A percentile compares a stretch with the other conserved stretches of the same genome.
Conservation (phyloP, 2,888 invertebrate species). For the Oxyteleia sp. region DNA sequence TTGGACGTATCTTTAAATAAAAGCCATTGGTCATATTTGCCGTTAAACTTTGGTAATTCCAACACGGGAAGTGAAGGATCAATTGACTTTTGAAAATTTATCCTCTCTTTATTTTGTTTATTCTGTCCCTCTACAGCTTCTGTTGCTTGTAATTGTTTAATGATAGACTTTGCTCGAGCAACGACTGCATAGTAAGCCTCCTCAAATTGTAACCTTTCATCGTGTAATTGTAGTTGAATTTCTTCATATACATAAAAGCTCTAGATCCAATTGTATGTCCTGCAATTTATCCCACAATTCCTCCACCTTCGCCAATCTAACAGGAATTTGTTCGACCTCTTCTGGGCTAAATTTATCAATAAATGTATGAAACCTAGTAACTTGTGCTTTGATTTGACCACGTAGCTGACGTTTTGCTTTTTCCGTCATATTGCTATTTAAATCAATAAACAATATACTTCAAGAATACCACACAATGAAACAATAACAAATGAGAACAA, state of each 20-base stretch:
- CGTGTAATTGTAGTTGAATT: not conserved
- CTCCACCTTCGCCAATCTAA: not conserved
- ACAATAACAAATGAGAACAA: too few species aligned
- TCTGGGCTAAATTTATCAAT: not conserved
- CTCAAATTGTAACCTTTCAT: not conserved
- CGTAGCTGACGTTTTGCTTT: not conserved
- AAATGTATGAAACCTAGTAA: constrained; percentile 1
- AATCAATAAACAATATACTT: too few species aligned
- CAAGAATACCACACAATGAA: too few species aligned
- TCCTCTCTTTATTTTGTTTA: not conserved
- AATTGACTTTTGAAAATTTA: not conserved
- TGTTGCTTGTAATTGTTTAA: not conserved
- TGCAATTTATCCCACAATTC: constrained; percentile 1
- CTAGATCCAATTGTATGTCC: not conserved
- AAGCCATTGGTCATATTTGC: constrained; percentile 6
- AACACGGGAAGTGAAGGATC: not conserved
- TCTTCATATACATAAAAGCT: not conserved
- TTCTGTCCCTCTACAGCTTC: not conserved
- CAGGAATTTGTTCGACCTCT: not conserved
- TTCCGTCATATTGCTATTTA: not conserved
- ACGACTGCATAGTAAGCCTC: not conserved
- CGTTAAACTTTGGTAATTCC: constrained; percentile 7
- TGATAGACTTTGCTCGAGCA: not conserved
- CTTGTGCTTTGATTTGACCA: not conserved
- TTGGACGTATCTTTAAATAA: constrained; percentile 6